phyloP scores from a whole-genome alignment of 2,888 invertebrate species.

The Melanchra persicariae region DNA sequence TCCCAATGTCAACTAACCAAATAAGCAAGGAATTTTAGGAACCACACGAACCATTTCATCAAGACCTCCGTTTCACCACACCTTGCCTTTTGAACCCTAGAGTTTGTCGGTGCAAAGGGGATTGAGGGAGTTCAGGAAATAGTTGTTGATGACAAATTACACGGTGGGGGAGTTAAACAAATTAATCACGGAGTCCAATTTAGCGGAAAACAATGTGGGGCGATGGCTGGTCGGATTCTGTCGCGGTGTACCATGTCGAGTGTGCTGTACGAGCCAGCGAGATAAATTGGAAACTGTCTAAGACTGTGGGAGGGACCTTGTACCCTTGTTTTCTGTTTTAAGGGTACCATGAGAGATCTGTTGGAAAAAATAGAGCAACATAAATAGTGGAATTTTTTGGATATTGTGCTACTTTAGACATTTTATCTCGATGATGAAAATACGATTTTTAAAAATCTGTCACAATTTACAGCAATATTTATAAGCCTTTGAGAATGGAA shows the following conservation, averaged over 20 bases:
- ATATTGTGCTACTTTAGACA: neutral
- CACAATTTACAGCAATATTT: too few species aligned
- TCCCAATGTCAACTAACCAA: conserved; percentile 85
- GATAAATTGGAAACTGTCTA: conserved; percentile 56
- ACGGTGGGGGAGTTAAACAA: conserved; percentile 86
- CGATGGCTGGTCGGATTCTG: conserved; percentile 79
- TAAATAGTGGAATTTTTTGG: neutral
- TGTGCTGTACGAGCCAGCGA: conserved; percentile 48
- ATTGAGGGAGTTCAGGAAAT: conserved; percentile 68
- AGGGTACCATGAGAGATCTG: too few species aligned
- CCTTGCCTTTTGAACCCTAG: conserved; percentile 24
- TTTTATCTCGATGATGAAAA: neutral
- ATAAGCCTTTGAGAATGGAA: neutral
- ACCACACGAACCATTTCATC: conserved; percentile 65
- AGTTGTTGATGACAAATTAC: conserved; percentile 83
- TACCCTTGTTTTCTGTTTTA: neutral
- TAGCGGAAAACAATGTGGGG: conserved; percentile 88
- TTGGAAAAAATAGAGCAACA: neutral
- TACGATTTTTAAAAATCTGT: too few species aligned
- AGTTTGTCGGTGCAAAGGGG: conserved; percentile 36
- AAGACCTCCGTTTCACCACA: conserved; percentile 58
- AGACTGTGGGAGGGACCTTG: conserved; percentile 6
- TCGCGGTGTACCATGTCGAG: conserved; percentile 70
- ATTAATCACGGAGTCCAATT: conserved; percentile 89
- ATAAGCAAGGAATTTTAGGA: conserved; percentile 80